Base-by-base conservation (phyloP, 2,888 invertebrate genomes). In the Choreutis nemorana region DNA sequence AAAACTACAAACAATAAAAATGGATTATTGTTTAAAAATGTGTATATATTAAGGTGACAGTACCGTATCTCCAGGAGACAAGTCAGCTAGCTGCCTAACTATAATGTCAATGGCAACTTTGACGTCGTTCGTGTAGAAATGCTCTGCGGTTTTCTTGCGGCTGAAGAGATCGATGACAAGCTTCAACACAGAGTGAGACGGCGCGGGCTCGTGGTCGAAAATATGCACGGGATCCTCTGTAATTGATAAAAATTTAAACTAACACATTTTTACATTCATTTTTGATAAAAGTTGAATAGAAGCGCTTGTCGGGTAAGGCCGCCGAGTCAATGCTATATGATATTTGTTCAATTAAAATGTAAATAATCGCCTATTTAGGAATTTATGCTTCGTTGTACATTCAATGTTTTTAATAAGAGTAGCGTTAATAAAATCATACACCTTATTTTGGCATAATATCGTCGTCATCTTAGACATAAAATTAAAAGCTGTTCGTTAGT, bases 91-190 rank as follows among this genome's bases (percentile, higher is more conserved):
- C 63, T 95, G 94, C 27, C 97, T 81, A 28, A 94, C 87, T 30
- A 96, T 87, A 51, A 97, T 96, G 57, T 97, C 97, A 37, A 97
- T 89, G 33, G 97, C 83, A 23, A 97, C 97, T 68, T 91, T 93
- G 23, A 91, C 87, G 58, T 97, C 97, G 55, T 97, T 97, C 1
- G 95, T 94, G 65, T 97, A 97, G 70, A 97, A 93, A 38, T 96
- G 83, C 41, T 86, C 84, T 0, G 96, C 91, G 1, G 95, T 94
- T 39, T 84, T 82, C 40, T 85, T 83, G 42, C 84, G 84, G 37
- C 86, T 86, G 63, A 95, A 95, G 41, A 97, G 71, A 64, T 97
- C 96, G 24, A 87, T 87, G 43, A 93, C 87, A 44, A 97, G 82
- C 70, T 97, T 96, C 26, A 95, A 75, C 5, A 96, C 88, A 0